Percentiles rank a stretch among this genome's conserved stretches.
Evolutionary conservation across 2,797 vertebrate species (phyloP).

Genomic region (Choloepus didactylus): DNA sequence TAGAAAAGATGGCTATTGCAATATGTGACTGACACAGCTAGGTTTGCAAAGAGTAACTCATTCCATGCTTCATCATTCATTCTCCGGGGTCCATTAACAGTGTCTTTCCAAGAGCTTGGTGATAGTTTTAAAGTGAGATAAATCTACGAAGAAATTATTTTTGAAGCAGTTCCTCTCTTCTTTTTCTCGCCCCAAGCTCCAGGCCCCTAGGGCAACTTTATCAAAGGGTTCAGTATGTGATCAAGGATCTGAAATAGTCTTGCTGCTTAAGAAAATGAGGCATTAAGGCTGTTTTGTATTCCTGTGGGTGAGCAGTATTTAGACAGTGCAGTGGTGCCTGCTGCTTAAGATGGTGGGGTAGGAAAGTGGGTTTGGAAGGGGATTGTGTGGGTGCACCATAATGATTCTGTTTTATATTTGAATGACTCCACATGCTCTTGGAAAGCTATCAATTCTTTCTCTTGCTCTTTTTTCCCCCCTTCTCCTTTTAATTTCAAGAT

Average conservation of each 20-base stretch:
- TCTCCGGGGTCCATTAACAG: neutral
- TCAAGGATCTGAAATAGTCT: constrained; percentile 71
- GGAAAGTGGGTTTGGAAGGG: neutral
- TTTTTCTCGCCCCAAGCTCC: neutral
- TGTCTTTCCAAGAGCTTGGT: constrained; percentile 37
- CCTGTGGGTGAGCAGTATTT: constrained; percentile 64
- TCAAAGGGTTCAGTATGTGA: constrained; percentile 58
- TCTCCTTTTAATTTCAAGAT: constrained; percentile 78
- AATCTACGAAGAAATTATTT: constrained; percentile 53
- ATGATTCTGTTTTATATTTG: constrained; percentile 83
- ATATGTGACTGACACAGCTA: neutral
- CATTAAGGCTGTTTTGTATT: constrained; percentile 60
- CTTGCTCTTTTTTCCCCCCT: constrained; percentile 35
- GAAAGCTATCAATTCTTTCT: constrained; percentile 79
- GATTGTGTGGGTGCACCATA: neutral
- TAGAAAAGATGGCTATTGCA: constrained; percentile 10
- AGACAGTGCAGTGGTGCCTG: constrained; percentile 41
- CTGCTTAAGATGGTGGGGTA: constrained; percentile 51
- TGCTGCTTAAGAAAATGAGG: constrained; percentile 80
- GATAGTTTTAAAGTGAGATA: constrained; percentile 48
- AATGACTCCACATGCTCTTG: constrained; percentile 84
- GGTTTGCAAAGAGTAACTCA: neutral
- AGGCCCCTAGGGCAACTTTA: constrained; percentile 53
- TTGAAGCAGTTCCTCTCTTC: constrained; percentile 32
- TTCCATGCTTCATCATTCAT: neutral